phyloP scores from a whole-genome alignment of 2,797 vertebrate genomes.

The Buceros bicornis region DNA sequence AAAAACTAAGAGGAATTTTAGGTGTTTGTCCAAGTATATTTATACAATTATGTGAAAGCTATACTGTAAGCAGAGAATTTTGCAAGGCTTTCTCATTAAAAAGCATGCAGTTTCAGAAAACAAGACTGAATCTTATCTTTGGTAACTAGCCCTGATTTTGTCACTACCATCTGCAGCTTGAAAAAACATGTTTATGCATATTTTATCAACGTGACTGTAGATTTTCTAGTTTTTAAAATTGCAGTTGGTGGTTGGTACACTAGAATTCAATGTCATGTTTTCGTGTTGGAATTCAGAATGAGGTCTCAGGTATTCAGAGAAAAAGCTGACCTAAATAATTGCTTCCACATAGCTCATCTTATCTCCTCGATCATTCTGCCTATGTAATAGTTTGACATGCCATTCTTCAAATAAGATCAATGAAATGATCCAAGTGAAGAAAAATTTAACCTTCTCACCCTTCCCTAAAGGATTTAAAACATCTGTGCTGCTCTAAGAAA shows the following conservation, averaged over 20 bases:
- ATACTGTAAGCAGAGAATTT: neutral
- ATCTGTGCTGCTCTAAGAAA: neutral
- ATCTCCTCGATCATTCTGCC: neutral
- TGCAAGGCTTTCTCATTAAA: neutral
- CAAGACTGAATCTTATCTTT: neutral
- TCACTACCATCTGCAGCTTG: slow-evolving; percentile 17
- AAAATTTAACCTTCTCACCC: neutral
- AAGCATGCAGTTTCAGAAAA: neutral
- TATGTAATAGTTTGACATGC: neutral
- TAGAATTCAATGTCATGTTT: neutral
- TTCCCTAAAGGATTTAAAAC: neutral
- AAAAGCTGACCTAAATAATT: neutral
- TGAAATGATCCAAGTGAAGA: neutral
- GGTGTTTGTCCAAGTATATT: neutral
- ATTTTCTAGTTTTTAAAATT: neutral
- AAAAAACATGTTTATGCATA: neutral
- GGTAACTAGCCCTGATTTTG: neutral
- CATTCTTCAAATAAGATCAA: neutral
- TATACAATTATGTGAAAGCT: neutral
- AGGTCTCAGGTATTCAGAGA: neutral
- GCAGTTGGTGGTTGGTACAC: neutral
- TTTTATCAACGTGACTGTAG: neutral
- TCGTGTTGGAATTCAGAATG: neutral
- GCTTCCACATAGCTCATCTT: neutral
- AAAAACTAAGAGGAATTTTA: neutral